Percentiles rank a stretch among this genome's conserved stretches.
phyloP scores from a whole-genome alignment of 2,888 invertebrate species.

The Parnassius mnemosyne region DNA sequence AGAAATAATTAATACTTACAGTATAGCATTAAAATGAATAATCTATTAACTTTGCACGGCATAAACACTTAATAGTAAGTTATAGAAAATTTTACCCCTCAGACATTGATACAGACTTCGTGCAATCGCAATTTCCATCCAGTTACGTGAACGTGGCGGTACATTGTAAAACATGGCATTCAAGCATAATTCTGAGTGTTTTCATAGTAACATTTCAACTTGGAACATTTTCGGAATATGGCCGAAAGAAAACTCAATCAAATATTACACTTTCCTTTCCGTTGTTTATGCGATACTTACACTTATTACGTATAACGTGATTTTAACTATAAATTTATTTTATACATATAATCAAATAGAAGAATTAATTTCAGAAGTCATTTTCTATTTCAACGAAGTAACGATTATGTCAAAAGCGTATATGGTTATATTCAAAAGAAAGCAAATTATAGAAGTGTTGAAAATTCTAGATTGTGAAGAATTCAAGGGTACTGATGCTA shows the following conservation, averaged over 20 bases:
- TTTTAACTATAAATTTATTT: slow-evolving; percentile 14
- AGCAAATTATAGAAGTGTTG: slow-evolving; percentile 38
- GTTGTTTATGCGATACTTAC: slow-evolving; percentile 3
- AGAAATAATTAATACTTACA: not conserved
- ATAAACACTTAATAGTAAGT: not conserved
- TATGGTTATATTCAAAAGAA: slow-evolving; percentile 45
- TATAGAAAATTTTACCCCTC: not conserved
- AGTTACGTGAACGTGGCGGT: not conserved
- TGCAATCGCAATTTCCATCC: not conserved
- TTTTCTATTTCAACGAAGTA: slow-evolving; percentile 32
- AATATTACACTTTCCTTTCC: slow-evolving; percentile 22
- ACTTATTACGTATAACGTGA: slow-evolving; percentile 3
- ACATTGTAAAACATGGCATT: not conserved
- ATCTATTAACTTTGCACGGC: slow-evolving; percentile 6
- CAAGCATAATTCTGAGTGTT: slow-evolving; percentile 7
- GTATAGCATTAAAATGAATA: slow-evolving; percentile 12
- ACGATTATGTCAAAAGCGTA: slow-evolving; percentile 39
- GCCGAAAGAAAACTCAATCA: slow-evolving; percentile 17
- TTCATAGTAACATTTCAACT: slow-evolving; percentile 19
- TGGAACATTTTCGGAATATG: slow-evolving; percentile 29
- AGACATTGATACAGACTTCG: not conserved
- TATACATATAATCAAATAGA: slow-evolving; percentile 12
- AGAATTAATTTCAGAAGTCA: slow-evolving; percentile 6
- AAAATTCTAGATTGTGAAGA: slow-evolving; percentile 46
- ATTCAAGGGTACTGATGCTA: slow-evolving; percentile 41